Evolutionary conservation across 2,113 vertebrate species (phyloP).

Genomic region (Lepisosteus oculatus): DNA sequence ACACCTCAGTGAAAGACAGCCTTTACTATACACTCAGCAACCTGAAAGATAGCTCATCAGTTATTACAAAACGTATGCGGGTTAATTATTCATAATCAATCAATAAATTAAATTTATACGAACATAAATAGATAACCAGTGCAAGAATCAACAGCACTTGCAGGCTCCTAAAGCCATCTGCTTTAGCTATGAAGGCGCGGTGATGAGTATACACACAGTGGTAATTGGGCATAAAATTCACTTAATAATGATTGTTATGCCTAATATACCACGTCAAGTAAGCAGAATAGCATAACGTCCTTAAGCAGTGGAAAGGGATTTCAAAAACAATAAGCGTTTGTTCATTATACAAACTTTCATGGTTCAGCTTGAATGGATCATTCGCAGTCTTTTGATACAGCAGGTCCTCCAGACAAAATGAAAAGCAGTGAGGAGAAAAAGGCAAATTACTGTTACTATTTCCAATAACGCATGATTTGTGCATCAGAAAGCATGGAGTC

Average conservation of each 20-base stretch:
- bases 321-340: slow-evolving; percentile 47
- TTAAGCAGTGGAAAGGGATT: slow-evolving; percentile 43
- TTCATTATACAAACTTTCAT: slow-evolving; percentile 40
- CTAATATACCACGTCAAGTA: slow-evolving; percentile 60
- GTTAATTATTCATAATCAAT: too few relatives aligned
- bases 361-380: slow-evolving; percentile 4
- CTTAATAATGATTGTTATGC: slow-evolving; percentile 66
- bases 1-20: too few relatives aligned
- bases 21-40: background rate
- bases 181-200: slow-evolving; percentile 48
- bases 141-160: background rate
- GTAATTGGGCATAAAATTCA: slow-evolving; percentile 71
- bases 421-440: background rate
- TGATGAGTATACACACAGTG: slow-evolving; percentile 57
- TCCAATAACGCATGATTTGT: background rate
- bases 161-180: slow-evolving; percentile 45
- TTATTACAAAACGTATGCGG: too few relatives aligned
- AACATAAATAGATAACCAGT: too few relatives aligned
- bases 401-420: background rate
- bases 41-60: too few relatives aligned
- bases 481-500: background rate
- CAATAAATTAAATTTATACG: too few relatives aligned
- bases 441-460: background rate
- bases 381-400: background rate
- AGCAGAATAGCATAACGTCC: slow-evolving; percentile 55